These are phyloP conservation scores for Drosophila azteca DNA, from an alignment of 1,140 invertebrate genomes.

Conservation along the genomic window DNA sequence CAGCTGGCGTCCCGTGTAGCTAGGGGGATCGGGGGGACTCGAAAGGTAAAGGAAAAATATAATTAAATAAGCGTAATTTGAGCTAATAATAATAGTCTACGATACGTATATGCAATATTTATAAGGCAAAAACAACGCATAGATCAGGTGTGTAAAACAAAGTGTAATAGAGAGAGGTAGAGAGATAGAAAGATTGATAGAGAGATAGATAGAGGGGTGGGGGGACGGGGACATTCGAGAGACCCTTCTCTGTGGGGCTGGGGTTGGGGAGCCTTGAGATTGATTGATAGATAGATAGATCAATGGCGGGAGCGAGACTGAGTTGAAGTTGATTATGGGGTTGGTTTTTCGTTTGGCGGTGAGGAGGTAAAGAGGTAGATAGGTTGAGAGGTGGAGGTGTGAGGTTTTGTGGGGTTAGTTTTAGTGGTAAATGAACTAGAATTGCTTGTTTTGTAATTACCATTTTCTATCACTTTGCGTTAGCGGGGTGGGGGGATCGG, in stretches of 20 bases:
- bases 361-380: slow-evolving; percentile 26
- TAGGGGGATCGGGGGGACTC: neutral
- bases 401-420: slow-evolving; percentile 7
- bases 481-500: slow-evolving; percentile 68
- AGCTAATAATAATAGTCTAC: slow-evolving; percentile 40
- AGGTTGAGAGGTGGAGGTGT: slow-evolving; percentile 37
- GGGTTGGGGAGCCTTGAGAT: too few species aligned
- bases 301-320: slow-evolving; percentile 19
- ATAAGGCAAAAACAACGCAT: slow-evolving; percentile 40
- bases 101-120: slow-evolving; percentile 40
- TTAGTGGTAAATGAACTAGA: slow-evolving; percentile 52
- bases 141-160: slow-evolving; percentile 41
- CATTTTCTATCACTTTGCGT: slow-evolving; percentile 83
- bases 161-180: slow-evolving; percentile 19
- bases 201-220: slow-evolving; percentile 22
- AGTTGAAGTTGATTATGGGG: slow-evolving; percentile 23
- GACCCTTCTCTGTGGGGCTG: neutral
- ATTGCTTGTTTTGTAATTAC: slow-evolving; percentile 81
- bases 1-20: too few species aligned
- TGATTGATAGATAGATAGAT: too few species aligned
- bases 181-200: slow-evolving; percentile 19
- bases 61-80: slow-evolving; percentile 26
- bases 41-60: slow-evolving; percentile 15
- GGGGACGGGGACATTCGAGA: slow-evolving; percentile 21
- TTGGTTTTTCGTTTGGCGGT: slow-evolving; percentile 16